phyloP scores from a whole-genome alignment of 2,797 vertebrate genomes.

The Gadopsis bispinosus region DNA sequence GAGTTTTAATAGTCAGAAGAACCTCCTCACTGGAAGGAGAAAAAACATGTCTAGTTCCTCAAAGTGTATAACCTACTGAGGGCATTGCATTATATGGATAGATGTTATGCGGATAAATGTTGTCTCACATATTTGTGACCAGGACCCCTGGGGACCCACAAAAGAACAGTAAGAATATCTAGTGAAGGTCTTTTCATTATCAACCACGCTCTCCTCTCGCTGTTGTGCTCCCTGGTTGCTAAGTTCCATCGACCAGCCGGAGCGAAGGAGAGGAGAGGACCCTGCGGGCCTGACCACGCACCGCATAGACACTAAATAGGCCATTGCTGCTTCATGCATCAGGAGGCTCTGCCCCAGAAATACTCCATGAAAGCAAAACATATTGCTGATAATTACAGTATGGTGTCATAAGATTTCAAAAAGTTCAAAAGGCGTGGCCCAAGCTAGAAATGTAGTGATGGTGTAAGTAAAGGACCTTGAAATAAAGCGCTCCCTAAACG shows the following conservation, averaged over 20 bases:
- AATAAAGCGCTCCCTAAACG: background rate
- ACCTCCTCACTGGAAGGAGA: background rate
- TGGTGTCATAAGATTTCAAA: conserved; percentile 17
- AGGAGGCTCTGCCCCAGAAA: conserved; percentile 35
- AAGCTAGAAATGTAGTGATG: background rate
- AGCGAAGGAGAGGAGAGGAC: conserved; percentile 40
- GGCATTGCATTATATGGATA: background rate
- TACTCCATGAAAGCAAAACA: conserved; percentile 9
- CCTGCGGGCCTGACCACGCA: conserved; percentile 26
- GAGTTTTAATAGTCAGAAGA: background rate
- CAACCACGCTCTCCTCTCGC: conserved; percentile 20
- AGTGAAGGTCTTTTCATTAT: conserved; percentile 56
- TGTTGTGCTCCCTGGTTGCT: conserved; percentile 26
- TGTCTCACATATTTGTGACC: conserved; percentile 3
- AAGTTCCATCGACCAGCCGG: conserved; percentile 34
- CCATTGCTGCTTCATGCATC: conserved; percentile 16
- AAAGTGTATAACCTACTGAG: background rate
- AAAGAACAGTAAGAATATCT: conserved; percentile 27
- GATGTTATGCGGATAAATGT: conserved; percentile 7
- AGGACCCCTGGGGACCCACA: background rate
- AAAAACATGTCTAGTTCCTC: background rate
- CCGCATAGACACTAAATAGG: conserved; percentile 25
- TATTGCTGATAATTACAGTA: conserved; percentile 22
- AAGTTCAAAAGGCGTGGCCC: background rate
- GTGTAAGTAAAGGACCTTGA: background rate